Evolutionary conservation across 2,888 invertebrate genomes (phyloP).

Genomic region (Marronus borbonicus): DNA sequence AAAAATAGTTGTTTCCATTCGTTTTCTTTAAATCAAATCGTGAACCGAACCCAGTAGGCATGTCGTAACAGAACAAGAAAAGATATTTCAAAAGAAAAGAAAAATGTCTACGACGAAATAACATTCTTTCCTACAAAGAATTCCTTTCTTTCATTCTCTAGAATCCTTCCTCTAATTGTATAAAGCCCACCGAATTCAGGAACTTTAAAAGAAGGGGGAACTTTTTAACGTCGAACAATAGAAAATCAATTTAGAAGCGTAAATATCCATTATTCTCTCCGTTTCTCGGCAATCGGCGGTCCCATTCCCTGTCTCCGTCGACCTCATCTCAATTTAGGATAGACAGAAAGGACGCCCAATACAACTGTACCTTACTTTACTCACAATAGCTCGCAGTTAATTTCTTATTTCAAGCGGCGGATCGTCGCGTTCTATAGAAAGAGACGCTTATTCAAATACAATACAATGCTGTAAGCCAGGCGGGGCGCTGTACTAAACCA

Average conservation of each 20-base stretch:
- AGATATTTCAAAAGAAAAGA: no score
- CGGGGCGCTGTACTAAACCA: conserved; percentile 21
- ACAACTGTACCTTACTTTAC: background rate
- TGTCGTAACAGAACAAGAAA: no score
- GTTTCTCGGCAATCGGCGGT: background rate
- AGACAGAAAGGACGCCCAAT: conserved; percentile 13
- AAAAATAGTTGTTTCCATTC: no score
- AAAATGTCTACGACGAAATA: no score
- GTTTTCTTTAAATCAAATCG: no score
- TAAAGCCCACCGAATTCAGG: background rate
- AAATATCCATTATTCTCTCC: conserved; percentile 20
- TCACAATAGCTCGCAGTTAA: conserved; percentile 27
- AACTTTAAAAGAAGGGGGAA: background rate
- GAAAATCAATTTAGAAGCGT: conserved; percentile 13
- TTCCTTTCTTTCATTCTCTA: no score
- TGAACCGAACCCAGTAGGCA: no score
- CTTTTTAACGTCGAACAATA: conserved; percentile 10
- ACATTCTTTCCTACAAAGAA: no score
- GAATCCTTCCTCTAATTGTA: background rate
- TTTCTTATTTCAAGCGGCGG: conserved; percentile 19
- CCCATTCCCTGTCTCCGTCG: background rate
- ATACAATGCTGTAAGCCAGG: conserved; percentile 6
- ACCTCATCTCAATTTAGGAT: conserved; percentile 22
- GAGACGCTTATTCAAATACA: conserved; percentile 17
- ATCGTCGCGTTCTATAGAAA: background rate